Base-by-base conservation (phyloP, 2,797 vertebrate species). In the Aselliscus stoliczkanus region DNA sequence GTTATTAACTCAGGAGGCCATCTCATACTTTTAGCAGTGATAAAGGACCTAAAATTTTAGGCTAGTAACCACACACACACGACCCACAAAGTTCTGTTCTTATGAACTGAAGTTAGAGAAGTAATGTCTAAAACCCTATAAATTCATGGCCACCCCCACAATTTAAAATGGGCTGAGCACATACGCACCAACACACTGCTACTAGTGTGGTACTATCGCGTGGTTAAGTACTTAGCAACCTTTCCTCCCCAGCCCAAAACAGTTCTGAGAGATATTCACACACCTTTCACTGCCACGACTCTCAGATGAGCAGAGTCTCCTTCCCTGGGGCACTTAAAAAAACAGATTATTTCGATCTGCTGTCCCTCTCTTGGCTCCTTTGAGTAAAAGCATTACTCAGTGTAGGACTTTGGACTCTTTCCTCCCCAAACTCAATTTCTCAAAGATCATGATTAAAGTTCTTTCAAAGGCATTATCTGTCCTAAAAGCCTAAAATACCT, bases 151-250 rank as follows among this genome's bases (percentile, higher is more conserved):
- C n/a, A 37, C 2, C 39, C 37, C 2, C 65, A 72, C 39, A 14
- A 1, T 21, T 8, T 5, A 52, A 34, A 29, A 11, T 4, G 0
- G 27, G 39, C n/a, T 0, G 17, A 3, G 62, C 2, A 23, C 39
- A 15, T 4, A 6, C 1, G 9, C 6, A 18, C 31, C 70, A 13
- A 17, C 47, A 10, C 1, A 9, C 31, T 42, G 42, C 6, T 18
- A 34, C 52, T 5, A 0, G 80, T 5, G 29, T 11, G 14, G 56
- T 12, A 4, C n/a, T n/a, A 67, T 8, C 44, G 8, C 1, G 50
- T 4, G 34, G 37, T 20, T 31, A 31, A 6, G 37, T 7, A 6
- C 12, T n/a, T 4, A 39, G 37, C 5, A 12, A 14, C 8, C 37
- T 50, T 18, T 14, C 34, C 84, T 52, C 27, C 20, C 12, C 18